Conservation (phyloP, 2,113 vertebrate genomes). For the Cheirogaleus medius region DNA sequence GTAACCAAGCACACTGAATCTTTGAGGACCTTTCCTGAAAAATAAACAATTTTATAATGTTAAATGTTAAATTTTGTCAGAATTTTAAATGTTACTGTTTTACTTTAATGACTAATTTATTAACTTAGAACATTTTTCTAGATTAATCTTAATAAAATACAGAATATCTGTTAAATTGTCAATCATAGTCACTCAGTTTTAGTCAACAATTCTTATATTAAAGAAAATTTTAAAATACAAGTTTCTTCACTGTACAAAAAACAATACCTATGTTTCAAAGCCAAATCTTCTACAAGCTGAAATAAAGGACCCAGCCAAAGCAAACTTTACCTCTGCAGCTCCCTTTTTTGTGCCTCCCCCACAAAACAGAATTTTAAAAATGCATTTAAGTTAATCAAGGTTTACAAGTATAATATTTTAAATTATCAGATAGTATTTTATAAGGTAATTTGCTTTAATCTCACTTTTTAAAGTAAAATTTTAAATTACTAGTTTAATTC, state of each 20-base stretch:
- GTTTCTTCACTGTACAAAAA: slow-evolving; percentile 33
- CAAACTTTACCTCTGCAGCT: neutral
- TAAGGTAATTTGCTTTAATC: neutral
- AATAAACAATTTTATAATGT: slow-evolving; percentile 56
- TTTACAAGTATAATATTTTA: slow-evolving; percentile 19
- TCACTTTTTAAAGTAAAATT: slow-evolving; percentile 38
- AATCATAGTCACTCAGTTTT: neutral
- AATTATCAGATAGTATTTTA: neutral
- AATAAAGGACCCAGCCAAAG: neutral
- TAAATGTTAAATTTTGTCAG: slow-evolving; percentile 41
- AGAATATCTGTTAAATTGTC: slow-evolving; percentile 41
- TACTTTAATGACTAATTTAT: slow-evolving; percentile 18
- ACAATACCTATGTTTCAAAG: slow-evolving; percentile 35
- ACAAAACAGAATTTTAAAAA: slow-evolving; percentile 35
- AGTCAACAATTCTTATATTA: slow-evolving; percentile 4
- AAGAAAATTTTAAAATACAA: slow-evolving; percentile 54
- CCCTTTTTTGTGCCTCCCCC: neutral
- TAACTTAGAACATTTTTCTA: slow-evolving; percentile 47
- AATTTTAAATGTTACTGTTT: slow-evolving; percentile 57
- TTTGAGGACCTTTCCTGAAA: slow-evolving; percentile 92
- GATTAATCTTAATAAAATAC: slow-evolving; percentile 51
- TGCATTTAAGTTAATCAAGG: neutral
- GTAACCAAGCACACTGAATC: slow-evolving; percentile 91
- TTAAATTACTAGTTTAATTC: slow-evolving; percentile 53
- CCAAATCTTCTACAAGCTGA: neutral